Conservation (phyloP, 2,888 invertebrate species). For the Frankliniella fusca region DNA sequence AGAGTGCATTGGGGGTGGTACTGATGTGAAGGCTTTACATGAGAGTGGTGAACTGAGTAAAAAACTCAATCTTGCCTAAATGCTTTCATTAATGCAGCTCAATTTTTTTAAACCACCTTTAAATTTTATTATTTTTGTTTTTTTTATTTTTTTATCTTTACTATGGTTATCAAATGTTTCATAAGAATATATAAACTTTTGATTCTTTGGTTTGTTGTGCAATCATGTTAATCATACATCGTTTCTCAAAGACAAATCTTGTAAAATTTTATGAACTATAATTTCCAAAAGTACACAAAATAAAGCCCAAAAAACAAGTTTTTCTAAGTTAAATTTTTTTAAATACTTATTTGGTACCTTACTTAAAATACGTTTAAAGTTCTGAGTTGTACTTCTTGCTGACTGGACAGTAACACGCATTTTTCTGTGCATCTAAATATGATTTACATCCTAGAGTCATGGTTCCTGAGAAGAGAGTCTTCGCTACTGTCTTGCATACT, state of each 20-base stretch:
- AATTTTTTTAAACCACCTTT: too few relatives aligned
- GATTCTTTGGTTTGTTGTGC: too few relatives aligned
- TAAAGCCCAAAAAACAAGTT: too few relatives aligned
- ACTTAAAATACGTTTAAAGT: neutral
- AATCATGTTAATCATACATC: too few relatives aligned
- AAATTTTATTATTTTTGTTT: neutral
- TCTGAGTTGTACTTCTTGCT: neutral
- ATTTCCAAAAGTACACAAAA: too few relatives aligned
- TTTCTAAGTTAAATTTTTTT: too few relatives aligned
- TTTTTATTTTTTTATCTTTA: neutral
- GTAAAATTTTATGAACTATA: too few relatives aligned
- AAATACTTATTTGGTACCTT: too few relatives aligned
- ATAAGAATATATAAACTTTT: too few relatives aligned
- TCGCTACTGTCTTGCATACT: slow-evolving; percentile 83
- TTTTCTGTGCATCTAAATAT: slow-evolving; percentile 75
- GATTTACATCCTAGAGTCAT: slow-evolving; percentile 81
- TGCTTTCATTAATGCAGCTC: too few relatives aligned
- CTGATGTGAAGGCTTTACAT: slow-evolving; percentile 73
- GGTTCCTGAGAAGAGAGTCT: slow-evolving; percentile 80
- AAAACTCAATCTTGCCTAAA: neutral
- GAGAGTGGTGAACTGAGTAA: slow-evolving; percentile 62
- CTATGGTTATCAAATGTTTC: neutral
- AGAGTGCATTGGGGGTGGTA: slow-evolving; percentile 86
- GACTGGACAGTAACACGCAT: slow-evolving; percentile 71
- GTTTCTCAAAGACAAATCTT: too few relatives aligned